Base-by-base conservation (phyloP, 64 coral and sea anemone genomes). In the Stichodactyla helianthus region DNA sequence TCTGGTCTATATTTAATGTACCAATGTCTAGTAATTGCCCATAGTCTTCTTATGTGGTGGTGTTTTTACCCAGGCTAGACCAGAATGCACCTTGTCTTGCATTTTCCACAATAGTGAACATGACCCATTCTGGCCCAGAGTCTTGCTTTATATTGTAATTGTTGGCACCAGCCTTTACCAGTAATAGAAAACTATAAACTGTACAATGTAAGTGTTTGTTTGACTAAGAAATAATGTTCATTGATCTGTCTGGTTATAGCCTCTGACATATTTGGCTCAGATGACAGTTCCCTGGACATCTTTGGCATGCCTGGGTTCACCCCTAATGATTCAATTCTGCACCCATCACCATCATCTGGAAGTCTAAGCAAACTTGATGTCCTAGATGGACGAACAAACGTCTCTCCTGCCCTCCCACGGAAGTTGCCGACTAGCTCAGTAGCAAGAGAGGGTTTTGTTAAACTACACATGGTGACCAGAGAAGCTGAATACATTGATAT, bases 261-360 rank as follows among this genome's bases (percentile, higher is more conserved):
- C 4, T 31, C 68, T 13, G 68, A 74, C 23, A 26, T 31, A 74
- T 74, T 74, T 74, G 22, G 7, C n/a, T 74, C 68, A 1, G 68
- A 74, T 74, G 78, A 81, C 50, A 52, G 0, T 51, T 64, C 76
- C 14, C 35, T 95, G 27, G 94, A 97, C 54, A 55, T 83, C 5
- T 97, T 97, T 88, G 94, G 94, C 85, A 97, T 97, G 94, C 94
- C 94, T 60, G 85, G 92, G 13, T 88, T 97, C 25, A 86, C 91
- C 50, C 54, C 71, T 50, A 83, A 67, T 26, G 28, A 50, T 12
- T 79, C 88, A 52, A 31, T 82, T 13, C 84, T 97, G 10, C 94
- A 93, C 88, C 85, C 81, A 59, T 93, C 91, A 27, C 71, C 86
- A 31, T 97, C 94, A 19, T 10, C 88, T 1, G 79, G 84, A 50